Evolutionary conservation across 1,140 invertebrate species (phyloP), one percentile per base, ranked within the genome.

Genomic region (Drosophila cardini): DNA sequence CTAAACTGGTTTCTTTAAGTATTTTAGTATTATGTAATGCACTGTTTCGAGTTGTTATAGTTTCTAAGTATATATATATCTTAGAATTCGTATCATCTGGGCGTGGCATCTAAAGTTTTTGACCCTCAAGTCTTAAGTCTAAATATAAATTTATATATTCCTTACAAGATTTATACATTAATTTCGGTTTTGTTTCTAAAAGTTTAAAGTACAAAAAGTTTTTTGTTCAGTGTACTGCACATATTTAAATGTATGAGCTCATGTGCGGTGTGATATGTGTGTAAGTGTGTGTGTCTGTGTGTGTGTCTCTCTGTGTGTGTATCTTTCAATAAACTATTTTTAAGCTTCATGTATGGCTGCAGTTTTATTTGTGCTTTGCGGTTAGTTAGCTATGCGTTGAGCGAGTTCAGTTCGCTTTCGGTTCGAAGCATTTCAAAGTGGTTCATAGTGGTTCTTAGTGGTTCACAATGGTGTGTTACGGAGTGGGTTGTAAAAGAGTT

Each of bases 311-410:
- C 15, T 62, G 9, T 57, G 13, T 57, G 21, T 69, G 43, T 62
- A 18, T 56, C 13, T 56, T 36, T 72, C 34, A 57, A 57, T 63
- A 70, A 74, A 74, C 65, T 70, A 70, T 70, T 70, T 62, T 57
- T 40, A 55, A 62, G 67, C 58, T 62, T 32, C 63, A 46, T 67
- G 36, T 61, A 38, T 63, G 58, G 48, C 56, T 46, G 65, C 32
- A 50, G 72, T 63, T 70, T 62, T 74, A 74, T 70, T 74, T 70
- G 67, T 56, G 18, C 50, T 62, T 36, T 70, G 65, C 36, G 72
- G 65, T 56, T 74, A 69, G 72, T 74, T 74, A 69, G 65, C 57
- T 48, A 70, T 69, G 72, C 72, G 36, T 70, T 61, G 52, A 57
- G 65, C 52, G 58, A 69, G 62, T 42, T 40, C 30, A 56, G 40